phyloP scores from a whole-genome alignment of 2,888 invertebrate species.

The Trachelus troglodyta region DNA sequence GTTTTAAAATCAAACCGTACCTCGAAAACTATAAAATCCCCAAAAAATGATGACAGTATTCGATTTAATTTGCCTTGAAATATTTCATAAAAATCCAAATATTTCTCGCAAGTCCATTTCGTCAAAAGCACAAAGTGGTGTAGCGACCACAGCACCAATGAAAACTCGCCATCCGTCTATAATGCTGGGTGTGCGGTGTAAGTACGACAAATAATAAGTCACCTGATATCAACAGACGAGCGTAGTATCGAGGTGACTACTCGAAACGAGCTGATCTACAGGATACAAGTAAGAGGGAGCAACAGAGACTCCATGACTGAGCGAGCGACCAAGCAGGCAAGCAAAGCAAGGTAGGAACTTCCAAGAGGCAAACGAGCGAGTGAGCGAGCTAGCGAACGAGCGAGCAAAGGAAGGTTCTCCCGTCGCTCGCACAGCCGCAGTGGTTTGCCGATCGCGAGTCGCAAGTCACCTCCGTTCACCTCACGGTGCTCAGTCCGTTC shows the following conservation, averaged over 20 bases:
- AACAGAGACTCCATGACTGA: background rate
- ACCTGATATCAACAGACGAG: background rate
- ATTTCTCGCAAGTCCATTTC: background rate
- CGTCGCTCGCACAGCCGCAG: slow-evolving; percentile 35
- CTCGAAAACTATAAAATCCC: background rate
- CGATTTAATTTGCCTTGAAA: background rate
- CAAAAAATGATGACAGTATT: background rate
- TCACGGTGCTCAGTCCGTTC: slow-evolving; percentile 53
- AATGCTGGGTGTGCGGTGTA: background rate
- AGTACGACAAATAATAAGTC: background rate
- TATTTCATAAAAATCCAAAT: background rate
- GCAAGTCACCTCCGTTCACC: slow-evolving; percentile 64
- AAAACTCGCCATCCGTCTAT: background rate
- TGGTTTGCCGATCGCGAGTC: slow-evolving; percentile 51
- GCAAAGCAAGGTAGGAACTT: background rate
- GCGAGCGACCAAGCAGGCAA: background rate
- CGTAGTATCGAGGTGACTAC: background rate
- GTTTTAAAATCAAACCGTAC: background rate
- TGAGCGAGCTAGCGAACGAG: background rate
- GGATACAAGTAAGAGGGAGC: background rate
- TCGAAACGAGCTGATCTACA: background rate
- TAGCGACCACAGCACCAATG: background rate
- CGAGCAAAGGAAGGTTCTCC: slow-evolving; percentile 20
- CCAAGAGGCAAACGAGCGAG: background rate
- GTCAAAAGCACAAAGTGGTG: background rate